phyloP scores from a whole-genome alignment of 2,113 vertebrate species.

The Prunella himalayana region DNA sequence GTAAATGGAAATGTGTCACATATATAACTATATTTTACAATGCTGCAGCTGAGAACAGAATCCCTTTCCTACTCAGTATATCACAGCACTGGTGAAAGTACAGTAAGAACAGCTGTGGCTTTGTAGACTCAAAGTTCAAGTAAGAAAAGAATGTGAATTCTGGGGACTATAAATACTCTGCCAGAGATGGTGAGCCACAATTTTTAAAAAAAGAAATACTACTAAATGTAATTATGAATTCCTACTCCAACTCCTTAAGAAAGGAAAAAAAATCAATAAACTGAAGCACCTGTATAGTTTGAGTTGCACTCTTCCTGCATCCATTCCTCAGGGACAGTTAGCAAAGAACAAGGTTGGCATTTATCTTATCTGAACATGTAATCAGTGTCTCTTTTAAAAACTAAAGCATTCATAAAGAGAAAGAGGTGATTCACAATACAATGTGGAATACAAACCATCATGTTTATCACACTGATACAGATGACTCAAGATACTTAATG shows the following conservation, averaged over 20 bases:
- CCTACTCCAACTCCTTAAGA: not conserved
- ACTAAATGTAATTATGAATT: not conserved
- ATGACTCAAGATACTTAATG: constrained; percentile 55
- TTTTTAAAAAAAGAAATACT: not conserved
- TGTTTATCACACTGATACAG: not conserved
- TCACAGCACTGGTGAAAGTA: not conserved
- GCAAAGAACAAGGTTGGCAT: not conserved
- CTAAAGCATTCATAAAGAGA: not conserved
- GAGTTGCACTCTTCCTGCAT: not conserved
- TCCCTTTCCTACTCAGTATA: not conserved
- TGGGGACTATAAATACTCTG: not conserved
- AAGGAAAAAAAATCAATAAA: not conserved
- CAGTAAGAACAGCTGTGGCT: not conserved
- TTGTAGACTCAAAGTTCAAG: not conserved
- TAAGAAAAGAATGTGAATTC: not conserved
- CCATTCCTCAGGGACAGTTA: not conserved
- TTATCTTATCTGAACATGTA: not conserved
- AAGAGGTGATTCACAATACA: not conserved
- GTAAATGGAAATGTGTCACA: not conserved
- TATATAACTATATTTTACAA: not conserved
- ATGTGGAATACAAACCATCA: constrained; percentile 7
- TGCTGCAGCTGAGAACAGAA: not conserved
- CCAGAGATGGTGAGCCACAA: not conserved
- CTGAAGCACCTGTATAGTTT: not conserved
- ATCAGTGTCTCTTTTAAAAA: not conserved